Percentiles rank a stretch among this genome's conserved stretches.
These are phyloP conservation scores for Drosophila fulvimacula DNA, from an alignment of 2,888 invertebrate species.

Conservation along the genomic window DNA sequence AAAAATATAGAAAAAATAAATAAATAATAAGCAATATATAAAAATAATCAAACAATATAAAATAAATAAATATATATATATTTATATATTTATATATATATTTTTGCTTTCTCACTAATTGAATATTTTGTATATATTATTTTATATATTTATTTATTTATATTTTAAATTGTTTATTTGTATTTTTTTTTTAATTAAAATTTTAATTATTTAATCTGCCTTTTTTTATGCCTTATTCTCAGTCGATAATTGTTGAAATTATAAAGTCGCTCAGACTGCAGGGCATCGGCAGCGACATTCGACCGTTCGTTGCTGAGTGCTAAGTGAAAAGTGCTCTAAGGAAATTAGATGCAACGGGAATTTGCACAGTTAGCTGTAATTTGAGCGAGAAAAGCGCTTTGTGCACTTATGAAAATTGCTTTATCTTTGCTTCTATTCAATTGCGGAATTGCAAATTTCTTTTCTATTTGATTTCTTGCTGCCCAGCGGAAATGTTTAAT, in stretches of 20 bases:
- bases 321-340: constrained; percentile 11
- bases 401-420: constrained; percentile 53
- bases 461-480: constrained; percentile 27
- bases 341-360: constrained; percentile 44
- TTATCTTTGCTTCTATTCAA: constrained; percentile 24
- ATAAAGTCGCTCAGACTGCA: not conserved
- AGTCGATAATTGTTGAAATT: not conserved
- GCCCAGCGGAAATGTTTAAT: constrained; percentile 56
- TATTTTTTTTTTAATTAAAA: not conserved
- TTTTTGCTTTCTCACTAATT: no score
- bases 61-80: no score
- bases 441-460: constrained; percentile 44
- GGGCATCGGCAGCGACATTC: not conserved
- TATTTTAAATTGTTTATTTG: not conserved
- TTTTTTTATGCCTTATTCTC: not conserved
- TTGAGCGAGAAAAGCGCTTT: constrained; percentile 26
- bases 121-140: no score
- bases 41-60: no score
- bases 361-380: constrained; percentile 47
- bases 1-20: no score
- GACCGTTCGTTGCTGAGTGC: no score
- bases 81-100: no score
- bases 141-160: not conserved
- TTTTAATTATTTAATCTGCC: not conserved
- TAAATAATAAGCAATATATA: no score